Percentiles rank a stretch among this genome's conserved stretches.
phyloP scores from a whole-genome alignment of 2,797 vertebrate species.

The Poecilia wingei region DNA sequence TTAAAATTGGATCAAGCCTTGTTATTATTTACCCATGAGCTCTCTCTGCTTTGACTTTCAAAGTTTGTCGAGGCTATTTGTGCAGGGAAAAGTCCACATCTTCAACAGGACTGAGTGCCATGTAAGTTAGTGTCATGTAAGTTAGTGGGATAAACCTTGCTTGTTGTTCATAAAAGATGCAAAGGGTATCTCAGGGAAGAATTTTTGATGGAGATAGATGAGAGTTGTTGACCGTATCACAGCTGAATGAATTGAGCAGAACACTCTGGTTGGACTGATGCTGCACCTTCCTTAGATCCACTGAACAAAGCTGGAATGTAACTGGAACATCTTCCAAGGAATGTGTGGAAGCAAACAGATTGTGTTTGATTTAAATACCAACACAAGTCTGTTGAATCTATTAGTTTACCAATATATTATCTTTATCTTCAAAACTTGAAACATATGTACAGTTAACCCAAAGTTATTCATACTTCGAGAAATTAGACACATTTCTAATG shows the following conservation, averaged over 20 bases:
- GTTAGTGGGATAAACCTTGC: background rate
- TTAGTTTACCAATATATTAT: background rate
- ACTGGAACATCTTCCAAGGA: background rate
- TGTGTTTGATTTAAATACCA: background rate
- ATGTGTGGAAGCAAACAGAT: background rate
- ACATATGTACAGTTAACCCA: background rate
- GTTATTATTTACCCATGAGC: conserved; percentile 7
- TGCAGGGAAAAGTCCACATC: background rate
- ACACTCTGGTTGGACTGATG: background rate
- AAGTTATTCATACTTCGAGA: background rate
- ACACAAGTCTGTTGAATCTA: background rate
- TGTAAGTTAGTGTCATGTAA: too few relatives aligned
- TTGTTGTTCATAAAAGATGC: background rate
- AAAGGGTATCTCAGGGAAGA: background rate
- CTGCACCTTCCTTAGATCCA: background rate
- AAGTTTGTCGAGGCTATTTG: background rate
- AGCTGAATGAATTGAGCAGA: background rate
- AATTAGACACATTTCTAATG: background rate
- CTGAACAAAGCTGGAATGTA: background rate
- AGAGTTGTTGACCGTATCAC: background rate
- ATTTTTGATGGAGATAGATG: background rate
- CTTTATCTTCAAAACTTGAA: background rate
- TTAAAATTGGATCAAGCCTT: background rate
- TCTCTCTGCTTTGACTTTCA: conserved; percentile 2
- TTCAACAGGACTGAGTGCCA: background rate